Evolutionary conservation across 64 coral and sea anemone genomes (phyloP), one percentile per base, ranked within the genome.

Genomic region (Montipora cactus): DNA sequence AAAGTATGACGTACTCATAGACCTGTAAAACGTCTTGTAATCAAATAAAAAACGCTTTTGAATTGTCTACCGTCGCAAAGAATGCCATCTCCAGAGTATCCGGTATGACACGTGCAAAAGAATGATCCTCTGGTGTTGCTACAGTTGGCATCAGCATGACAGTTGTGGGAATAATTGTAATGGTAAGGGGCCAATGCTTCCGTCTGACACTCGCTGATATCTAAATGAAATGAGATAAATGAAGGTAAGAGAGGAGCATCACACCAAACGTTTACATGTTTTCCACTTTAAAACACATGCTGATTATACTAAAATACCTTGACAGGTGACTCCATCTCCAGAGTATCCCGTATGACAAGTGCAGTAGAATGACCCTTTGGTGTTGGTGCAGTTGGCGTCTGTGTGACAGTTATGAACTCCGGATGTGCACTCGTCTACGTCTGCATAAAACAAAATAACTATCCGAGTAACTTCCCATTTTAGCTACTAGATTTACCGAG

Each of bases 301-400:
- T 6, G 14, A 5, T 14, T 16, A 5, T 16, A 49, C 18, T 10
- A 15, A 18, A 78, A 73, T 67, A 69, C 93, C 93, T 37, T 70
- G 15, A 81, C 94, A 95, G 10, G 50, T 80, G 61, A 95, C 79
- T 48, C 94, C 94, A 81, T 95, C 47, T 87, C 88, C 93, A 4
- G 80, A 91, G 73, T 95, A 95, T 50, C 93, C 93, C 5, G 61
- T 79, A 87, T 87, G 73, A 80, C 93, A 95, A 6, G 74, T 91
- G 50, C 93, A 95, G 74, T 95, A 91, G 93, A 95, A 95, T 18
- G 93, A 95, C 49, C 93, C 93, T 62, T 95, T 90, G 73, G 93
- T 95, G 74, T 91, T 95, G 81, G 93, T 95, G 68, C 93, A 95
- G 81, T 95, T 95, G 78, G 93, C 93, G 47, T 95, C 88, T 72